phyloP scores from a whole-genome alignment of 1,140 invertebrate species.

The Schlechtendalia chinensis region DNA sequence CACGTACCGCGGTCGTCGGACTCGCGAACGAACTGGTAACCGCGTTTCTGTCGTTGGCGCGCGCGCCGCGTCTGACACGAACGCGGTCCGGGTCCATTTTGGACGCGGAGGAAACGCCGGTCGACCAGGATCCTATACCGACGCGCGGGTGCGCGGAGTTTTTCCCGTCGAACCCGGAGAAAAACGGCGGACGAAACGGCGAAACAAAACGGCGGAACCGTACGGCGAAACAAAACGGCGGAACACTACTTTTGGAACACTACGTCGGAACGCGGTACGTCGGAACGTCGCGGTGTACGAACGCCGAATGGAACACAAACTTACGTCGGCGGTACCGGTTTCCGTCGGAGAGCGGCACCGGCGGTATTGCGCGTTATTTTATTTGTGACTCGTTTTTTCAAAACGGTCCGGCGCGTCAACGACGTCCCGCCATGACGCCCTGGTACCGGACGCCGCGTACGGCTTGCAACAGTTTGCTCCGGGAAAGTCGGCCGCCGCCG shows the following conservation, averaged over 20 bases:
- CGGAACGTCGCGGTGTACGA: too few species aligned
- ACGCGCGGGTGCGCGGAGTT: background rate
- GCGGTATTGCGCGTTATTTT: background rate
- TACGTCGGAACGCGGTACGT: too few species aligned
- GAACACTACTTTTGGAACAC: too few species aligned
- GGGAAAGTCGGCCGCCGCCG: background rate
- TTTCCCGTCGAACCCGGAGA: background rate
- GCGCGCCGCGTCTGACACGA: too few species aligned
- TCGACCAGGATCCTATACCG: slow-evolving; percentile 13
- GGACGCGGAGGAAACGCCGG: slow-evolving; percentile 24
- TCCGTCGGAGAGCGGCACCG: background rate
- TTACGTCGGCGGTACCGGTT: slow-evolving; percentile 1
- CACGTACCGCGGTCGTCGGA: too few species aligned
- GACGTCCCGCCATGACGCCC: background rate
- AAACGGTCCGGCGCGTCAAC: background rate
- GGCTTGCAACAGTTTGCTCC: slow-evolving; percentile 40
- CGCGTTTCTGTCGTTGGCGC: too few species aligned
- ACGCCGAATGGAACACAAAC: too few species aligned
- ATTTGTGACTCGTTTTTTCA: background rate
- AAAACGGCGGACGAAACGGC: background rate
- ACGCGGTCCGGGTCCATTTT: slow-evolving; percentile 8
- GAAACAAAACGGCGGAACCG: background rate
- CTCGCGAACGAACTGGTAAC: too few species aligned
- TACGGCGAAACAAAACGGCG: background rate
- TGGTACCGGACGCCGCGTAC: slow-evolving; percentile 6